Evolutionary conservation across 2,113 vertebrate genomes (phyloP).

Genomic region (Gracilinanus agilis): DNA sequence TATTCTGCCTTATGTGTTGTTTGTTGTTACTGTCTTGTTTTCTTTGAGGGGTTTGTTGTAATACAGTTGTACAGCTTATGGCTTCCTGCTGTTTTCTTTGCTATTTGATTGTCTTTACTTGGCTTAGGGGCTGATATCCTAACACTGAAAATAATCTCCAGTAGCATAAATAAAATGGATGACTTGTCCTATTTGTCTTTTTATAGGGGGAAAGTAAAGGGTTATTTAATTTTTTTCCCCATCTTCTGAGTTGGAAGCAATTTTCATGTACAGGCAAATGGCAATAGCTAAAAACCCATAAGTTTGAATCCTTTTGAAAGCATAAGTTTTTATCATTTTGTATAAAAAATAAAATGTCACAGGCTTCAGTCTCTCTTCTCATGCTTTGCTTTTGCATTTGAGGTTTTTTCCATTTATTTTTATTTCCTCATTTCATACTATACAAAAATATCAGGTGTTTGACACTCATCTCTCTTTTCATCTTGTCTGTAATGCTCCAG

Average conservation of each 20-base stretch:
- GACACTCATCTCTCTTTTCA: slow-evolving; percentile 20
- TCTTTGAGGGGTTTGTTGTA: slow-evolving; percentile 68
- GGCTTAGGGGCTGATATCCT: slow-evolving; percentile 63
- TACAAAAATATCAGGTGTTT: slow-evolving; percentile 14
- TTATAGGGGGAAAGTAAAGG: slow-evolving; percentile 53
- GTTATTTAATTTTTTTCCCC: slow-evolving; percentile 64
- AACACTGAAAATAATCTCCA: slow-evolving; percentile 42
- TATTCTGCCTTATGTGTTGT: slow-evolving; percentile 69
- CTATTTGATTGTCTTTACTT: slow-evolving; percentile 60
- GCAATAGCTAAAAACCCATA: slow-evolving; percentile 63
- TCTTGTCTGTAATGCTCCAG: slow-evolving; percentile 36
- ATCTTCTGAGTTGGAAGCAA: slow-evolving; percentile 42
- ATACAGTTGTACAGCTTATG: slow-evolving; percentile 58
- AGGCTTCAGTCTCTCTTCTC: slow-evolving; percentile 73
- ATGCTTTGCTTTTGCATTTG: slow-evolving; percentile 58
- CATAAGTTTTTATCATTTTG: slow-evolving; percentile 81
- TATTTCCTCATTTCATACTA: slow-evolving; percentile 71
- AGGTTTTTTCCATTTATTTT: slow-evolving; percentile 43
- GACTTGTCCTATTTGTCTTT: slow-evolving; percentile 52
- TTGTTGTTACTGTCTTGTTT: slow-evolving; percentile 65
- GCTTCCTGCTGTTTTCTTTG: slow-evolving; percentile 51
- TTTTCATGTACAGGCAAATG: slow-evolving; percentile 60
- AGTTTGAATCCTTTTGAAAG: slow-evolving; percentile 79
- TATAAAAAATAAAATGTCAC: slow-evolving; percentile 83
- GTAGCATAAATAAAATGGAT: slow-evolving; percentile 64